phyloP scores from a whole-genome alignment of 2,888 invertebrate species.

The Dynastes grantii region DNA sequence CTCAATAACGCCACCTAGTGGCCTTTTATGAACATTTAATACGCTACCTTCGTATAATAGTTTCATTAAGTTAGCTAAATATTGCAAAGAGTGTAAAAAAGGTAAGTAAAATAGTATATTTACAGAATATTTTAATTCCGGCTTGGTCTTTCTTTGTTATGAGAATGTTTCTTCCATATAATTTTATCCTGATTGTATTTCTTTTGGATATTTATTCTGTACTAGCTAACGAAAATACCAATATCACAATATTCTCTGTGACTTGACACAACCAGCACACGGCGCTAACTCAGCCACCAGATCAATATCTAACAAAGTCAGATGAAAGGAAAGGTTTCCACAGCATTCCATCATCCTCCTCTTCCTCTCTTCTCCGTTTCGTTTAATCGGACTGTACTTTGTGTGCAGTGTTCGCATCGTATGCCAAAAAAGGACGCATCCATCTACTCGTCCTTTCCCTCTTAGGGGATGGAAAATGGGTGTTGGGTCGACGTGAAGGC shows the following conservation, averaged over 20 bases:
- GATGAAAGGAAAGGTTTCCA: slow-evolving; percentile 63
- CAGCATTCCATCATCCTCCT: slow-evolving; percentile 63
- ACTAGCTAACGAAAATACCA: not conserved
- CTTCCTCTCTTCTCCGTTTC: slow-evolving; percentile 58
- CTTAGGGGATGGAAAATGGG: slow-evolving; percentile 40
- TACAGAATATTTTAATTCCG: not conserved
- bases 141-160: not conserved
- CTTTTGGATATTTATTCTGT: not conserved
- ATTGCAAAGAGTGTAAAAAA: no score
- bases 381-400: slow-evolving; percentile 45
- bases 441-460: slow-evolving; percentile 43
- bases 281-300: slow-evolving; percentile 56
- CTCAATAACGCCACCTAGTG: no score
- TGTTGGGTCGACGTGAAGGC: slow-evolving; percentile 53
- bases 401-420: slow-evolving; percentile 44
- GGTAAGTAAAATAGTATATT: no score
- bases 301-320: slow-evolving; percentile 63
- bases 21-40: no score
- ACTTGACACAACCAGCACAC: slow-evolving; percentile 30
- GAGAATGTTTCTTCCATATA: not conserved
- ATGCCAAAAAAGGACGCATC: slow-evolving; percentile 44
- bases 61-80: no score
- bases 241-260: slow-evolving; percentile 21
- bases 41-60: no score
- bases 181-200: not conserved